Conservation (phyloP, 1,140 invertebrate genomes). For the Phortica variegata region DNA sequence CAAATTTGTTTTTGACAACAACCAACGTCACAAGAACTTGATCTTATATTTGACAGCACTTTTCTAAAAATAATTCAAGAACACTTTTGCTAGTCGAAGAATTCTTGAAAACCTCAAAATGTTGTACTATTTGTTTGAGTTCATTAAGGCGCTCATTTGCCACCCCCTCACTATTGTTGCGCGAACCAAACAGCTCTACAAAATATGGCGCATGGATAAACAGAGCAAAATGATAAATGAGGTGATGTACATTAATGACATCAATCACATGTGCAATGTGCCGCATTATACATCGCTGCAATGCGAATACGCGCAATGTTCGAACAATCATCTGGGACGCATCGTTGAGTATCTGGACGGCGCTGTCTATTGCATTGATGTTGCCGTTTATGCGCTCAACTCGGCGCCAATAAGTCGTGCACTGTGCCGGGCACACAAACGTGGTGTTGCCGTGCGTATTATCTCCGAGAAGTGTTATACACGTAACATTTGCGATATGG, state of each 20-base stretch:
- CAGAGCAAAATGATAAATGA: no score
- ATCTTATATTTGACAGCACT: no score
- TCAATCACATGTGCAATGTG: background rate
- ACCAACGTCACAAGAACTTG: no score
- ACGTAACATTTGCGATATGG: background rate
- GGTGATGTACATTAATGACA: background rate
- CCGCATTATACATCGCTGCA: background rate
- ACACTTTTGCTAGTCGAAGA: no score
- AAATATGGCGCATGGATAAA: no score
- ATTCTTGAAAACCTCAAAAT: no score
- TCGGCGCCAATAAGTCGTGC: background rate
- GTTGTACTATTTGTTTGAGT: conserved; percentile 18
- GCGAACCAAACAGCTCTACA: background rate
- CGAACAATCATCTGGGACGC: background rate
- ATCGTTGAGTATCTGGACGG: conserved; percentile 4
- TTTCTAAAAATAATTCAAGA: no score
- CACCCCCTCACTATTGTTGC: background rate
- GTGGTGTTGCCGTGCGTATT: conserved; percentile 15
- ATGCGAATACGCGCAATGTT: background rate
- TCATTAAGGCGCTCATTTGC: conserved; percentile 5
- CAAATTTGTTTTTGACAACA: no score
- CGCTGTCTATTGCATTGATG: conserved; percentile 10
- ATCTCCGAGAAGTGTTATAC: background rate
- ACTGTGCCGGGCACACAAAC: background rate
- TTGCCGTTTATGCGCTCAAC: conserved; percentile 14